These are phyloP conservation scores for Carabus problematicus DNA, from an alignment of 2,888 invertebrate genomes.

Conservation along the genomic window DNA sequence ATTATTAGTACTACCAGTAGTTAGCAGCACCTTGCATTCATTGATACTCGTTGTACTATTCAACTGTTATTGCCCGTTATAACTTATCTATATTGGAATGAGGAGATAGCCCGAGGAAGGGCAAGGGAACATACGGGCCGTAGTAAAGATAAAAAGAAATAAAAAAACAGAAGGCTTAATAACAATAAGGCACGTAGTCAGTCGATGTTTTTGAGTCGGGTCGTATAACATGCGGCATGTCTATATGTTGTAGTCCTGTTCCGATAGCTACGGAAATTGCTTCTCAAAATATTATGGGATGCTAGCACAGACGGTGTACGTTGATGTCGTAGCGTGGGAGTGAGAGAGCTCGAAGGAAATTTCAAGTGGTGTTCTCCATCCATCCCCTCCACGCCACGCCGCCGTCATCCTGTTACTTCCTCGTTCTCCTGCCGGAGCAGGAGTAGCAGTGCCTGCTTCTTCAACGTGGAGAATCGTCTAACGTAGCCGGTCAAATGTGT, in stretches of 20 bases:
- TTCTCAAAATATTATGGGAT: slow-evolving; percentile 40
- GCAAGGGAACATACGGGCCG: not conserved
- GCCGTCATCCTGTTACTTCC: slow-evolving; percentile 45
- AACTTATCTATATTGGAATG: no score
- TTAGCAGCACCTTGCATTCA: not conserved
- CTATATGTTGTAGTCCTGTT: slow-evolving; percentile 34
- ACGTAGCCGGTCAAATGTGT: slow-evolving; percentile 42
- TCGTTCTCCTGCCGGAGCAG: not conserved
- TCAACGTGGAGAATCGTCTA: slow-evolving; percentile 9
- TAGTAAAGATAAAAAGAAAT: not conserved
- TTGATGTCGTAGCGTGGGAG: slow-evolving; percentile 3
- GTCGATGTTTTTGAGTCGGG: slow-evolving; percentile 29
- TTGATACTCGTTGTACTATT: not conserved
- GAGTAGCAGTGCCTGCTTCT: no score
- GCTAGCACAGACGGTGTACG: slow-evolving; percentile 14
- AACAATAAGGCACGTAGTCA: slow-evolving; percentile 29
- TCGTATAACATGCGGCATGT: slow-evolving; percentile 28
- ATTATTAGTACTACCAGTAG: no score
- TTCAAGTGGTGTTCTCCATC: slow-evolving; percentile 52
- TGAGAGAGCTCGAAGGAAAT: slow-evolving; percentile 45
- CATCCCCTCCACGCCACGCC: slow-evolving; percentile 52
- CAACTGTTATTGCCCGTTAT: not conserved
- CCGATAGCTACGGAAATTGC: slow-evolving; percentile 40
- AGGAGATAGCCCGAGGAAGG: no score
- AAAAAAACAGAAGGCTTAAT: slow-evolving; percentile 19